phyloP scores from a whole-genome alignment of 2,888 invertebrate genomes.

The Vannuccia rotundouncinata region DNA sequence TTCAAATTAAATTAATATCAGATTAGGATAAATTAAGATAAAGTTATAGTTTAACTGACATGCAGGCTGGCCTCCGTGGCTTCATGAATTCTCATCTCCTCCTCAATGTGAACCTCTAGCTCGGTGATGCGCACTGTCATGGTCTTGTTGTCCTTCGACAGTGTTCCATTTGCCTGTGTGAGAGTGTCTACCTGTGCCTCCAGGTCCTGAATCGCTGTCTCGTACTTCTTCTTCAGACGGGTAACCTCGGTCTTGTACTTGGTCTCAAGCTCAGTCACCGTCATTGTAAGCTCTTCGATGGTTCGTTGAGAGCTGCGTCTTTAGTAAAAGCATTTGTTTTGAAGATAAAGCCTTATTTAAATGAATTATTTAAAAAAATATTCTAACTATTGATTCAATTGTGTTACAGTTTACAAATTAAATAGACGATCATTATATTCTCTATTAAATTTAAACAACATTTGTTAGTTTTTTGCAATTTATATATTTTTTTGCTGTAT shows the following conservation, averaged over 20 bases:
- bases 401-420: not conserved
- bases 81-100: conserved; percentile 50
- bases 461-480: too few relatives aligned
- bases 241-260: conserved; percentile 55
- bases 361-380: too few relatives aligned
- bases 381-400: too few relatives aligned
- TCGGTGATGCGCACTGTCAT: conserved; percentile 78
- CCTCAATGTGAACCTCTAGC: conserved; percentile 52
- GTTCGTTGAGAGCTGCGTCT: conserved; percentile 56
- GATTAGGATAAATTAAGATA: too few relatives aligned
- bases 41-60: too few relatives aligned
- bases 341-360: too few relatives aligned
- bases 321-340: not conserved
- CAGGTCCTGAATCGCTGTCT: conserved; percentile 53
- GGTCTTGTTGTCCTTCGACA: conserved; percentile 95
- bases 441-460: too few relatives aligned
- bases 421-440: not conserved
- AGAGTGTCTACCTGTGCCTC: conserved; percentile 46
- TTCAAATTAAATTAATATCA: too few relatives aligned
- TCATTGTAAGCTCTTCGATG: conserved; percentile 56
- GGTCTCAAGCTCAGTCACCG: conserved; percentile 55
- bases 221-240: conserved; percentile 56
- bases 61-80: conserved; percentile 50
- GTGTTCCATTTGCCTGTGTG: conserved; percentile 51
- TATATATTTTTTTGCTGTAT: too few relatives aligned